A percentile compares a stretch with the other conserved stretches of the same genome.
Evolutionary conservation across 1,140 invertebrate species (phyloP).

Genomic region (Hyphantria cunea): DNA sequence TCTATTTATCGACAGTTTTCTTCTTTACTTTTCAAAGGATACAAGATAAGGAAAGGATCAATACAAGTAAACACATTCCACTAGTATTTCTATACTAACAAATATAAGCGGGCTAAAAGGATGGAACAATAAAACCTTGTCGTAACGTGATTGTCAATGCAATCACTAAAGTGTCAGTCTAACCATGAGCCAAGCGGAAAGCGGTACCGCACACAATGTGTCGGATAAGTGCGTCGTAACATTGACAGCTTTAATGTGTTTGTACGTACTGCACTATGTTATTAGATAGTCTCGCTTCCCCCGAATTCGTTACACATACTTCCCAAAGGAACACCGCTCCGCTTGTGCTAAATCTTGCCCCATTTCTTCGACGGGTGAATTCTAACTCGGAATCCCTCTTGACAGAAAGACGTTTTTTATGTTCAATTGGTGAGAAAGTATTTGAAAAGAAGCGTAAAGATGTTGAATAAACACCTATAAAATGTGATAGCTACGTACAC

Average conservation of each 20-base stretch:
- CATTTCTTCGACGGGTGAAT: constrained; percentile 42
- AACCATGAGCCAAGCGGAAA: neutral
- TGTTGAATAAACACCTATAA: constrained; percentile 34
- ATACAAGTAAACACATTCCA: too few relatives aligned
- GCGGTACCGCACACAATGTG: neutral
- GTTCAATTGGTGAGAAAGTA: constrained; percentile 40
- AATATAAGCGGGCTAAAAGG: neutral
- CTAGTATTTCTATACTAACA: too few relatives aligned
- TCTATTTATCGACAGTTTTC: too few relatives aligned
- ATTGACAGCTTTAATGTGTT: constrained; percentile 1
- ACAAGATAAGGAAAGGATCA: too few relatives aligned
- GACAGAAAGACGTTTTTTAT: constrained; percentile 48
- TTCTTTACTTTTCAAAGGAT: too few relatives aligned
- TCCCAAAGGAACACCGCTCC: constrained; percentile 41
- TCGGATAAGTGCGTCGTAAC: neutral
- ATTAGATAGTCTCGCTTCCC: constrained; percentile 37
- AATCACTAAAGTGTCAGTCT: neutral
- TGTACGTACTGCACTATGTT: constrained; percentile 26
- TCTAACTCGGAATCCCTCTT: constrained; percentile 38
- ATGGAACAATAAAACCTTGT: neutral
- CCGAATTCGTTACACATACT: constrained; percentile 39
- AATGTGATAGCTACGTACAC: constrained; percentile 11
- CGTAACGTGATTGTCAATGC: neutral
- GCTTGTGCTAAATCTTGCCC: constrained; percentile 45
- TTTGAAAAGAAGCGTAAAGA: constrained; percentile 28